A percentile compares a stretch with the other conserved stretches of the same genome.
These are phyloP conservation scores for Ditylenchus weischeri DNA, from an alignment of 2,888 invertebrate species.

Conservation along the genomic window DNA sequence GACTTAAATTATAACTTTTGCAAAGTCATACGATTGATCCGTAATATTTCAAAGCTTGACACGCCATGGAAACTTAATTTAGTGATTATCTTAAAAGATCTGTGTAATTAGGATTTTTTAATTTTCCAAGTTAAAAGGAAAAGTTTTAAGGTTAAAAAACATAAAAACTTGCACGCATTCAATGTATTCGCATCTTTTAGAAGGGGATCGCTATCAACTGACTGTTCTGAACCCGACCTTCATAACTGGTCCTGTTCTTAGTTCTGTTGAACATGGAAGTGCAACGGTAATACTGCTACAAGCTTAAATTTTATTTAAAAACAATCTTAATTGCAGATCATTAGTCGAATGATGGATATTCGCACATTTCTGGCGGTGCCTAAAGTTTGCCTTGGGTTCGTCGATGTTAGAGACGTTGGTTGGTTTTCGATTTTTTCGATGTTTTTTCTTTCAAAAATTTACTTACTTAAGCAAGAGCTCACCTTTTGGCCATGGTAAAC, in stretches of 20 bases:
- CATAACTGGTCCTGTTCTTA: constrained; percentile 63
- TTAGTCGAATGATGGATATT: constrained; percentile 49
- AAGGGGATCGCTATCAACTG: constrained; percentile 62
- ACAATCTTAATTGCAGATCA: constrained; percentile 40
- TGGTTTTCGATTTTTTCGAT: constrained; percentile 53
- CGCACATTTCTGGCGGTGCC: constrained; percentile 57
- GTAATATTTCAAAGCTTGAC: no score
- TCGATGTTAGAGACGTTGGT: constrained; percentile 65
- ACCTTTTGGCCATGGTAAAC: constrained; percentile 62
- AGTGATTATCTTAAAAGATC: no score
- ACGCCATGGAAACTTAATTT: no score
- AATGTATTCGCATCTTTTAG: neutral
- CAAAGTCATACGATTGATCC: no score
- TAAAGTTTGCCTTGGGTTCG: constrained; percentile 61
- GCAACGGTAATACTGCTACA: constrained; percentile 38
- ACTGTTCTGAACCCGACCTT: constrained; percentile 64
- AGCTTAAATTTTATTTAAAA: neutral
- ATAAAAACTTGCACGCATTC: no score
- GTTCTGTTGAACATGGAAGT: constrained; percentile 53
- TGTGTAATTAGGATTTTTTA: no score
- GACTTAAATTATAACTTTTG: no score
- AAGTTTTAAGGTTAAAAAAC: no score
- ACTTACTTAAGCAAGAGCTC: constrained; percentile 64
- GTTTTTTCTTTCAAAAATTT: constrained; percentile 62
- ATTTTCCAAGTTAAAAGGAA: no score